Base-by-base conservation (phyloP, 2,797 vertebrate genomes). In the Galagoides demidoff region DNA sequence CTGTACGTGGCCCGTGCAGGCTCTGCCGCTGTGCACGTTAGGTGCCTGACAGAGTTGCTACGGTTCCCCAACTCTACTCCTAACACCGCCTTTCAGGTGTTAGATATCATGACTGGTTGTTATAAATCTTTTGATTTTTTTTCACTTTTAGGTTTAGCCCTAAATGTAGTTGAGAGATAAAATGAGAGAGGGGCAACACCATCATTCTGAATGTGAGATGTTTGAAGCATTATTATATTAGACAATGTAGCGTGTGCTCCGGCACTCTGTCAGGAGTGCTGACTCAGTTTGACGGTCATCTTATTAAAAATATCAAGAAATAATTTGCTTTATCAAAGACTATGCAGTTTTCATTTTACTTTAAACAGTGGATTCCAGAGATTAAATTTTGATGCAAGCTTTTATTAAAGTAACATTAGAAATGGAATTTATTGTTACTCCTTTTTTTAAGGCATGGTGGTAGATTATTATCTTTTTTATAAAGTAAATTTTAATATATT, bases 291-390 rank as follows among this genome's bases (percentile, higher is more conserved):
- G 9, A 87, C 66, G 93, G 49, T 73, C 85, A 96, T 88, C 59
- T 97, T 96, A 91, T 94, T 97, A 93, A 89, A 96, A 97, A 95
- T 68, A 78, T 90, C 57, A 90, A 87, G 90, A 97, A 96, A 13
- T 94, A 97, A 97, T 92, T 95, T 71, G 0, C 43, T 89, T 74
- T 94, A 84, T 96, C 84, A 84, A 43, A 82, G 90, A 77, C 52
- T 91, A 83, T n/a, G 63, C 16, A 34, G 27, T 95, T 97, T 97
- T 96, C 71, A 96, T 73, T 81, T 76, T 94, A 63, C 23, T 96
- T 95, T 85, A 95, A 97, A 83, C 5, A 29, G 68, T 89, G 37
- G 73, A 22, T 92, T 96, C 22, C 71, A 52, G 74, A 96, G 43
- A 3, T 64, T 64, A 27, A 63, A 29, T 93, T 64, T n/a, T 94